phyloP scores from a whole-genome alignment of 2,113 vertebrate species.

The Cochlearius cochlearius region DNA sequence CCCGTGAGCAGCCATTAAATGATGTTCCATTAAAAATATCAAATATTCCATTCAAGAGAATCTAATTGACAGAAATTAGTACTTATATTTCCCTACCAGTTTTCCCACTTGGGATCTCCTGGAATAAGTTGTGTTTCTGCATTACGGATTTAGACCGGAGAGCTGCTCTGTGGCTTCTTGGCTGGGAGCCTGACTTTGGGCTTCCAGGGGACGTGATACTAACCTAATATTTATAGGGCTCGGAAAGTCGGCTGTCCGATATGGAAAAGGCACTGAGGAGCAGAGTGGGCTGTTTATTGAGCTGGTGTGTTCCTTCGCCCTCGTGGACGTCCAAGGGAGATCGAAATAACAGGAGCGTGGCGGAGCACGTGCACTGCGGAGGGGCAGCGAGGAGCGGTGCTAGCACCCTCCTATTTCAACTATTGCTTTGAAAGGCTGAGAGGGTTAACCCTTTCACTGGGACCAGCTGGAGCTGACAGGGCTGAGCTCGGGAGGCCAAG shows the following conservation, averaged over 20 bases:
- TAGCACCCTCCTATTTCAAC: neutral
- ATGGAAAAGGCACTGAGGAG: slow-evolving; percentile 8
- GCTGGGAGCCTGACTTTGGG: neutral
- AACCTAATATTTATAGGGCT: slow-evolving; percentile 21
- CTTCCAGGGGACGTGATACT: neutral
- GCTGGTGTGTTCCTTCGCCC: neutral
- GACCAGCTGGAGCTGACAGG: fast-evolving
- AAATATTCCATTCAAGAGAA: slow-evolving; percentile 23
- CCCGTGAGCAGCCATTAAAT: neutral
- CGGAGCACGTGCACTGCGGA: neutral
- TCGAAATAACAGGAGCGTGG: neutral
- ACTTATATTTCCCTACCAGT: neutral
- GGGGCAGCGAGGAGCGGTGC: neutral
- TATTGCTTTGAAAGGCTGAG: neutral
- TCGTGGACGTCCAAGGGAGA: neutral
- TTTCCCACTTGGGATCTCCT: neutral
- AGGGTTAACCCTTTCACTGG: fast-evolving
- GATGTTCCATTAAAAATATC: slow-evolving; percentile 11
- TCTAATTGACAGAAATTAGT: neutral
- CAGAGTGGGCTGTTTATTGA: neutral
- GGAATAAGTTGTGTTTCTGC: neutral
- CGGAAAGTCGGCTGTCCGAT: neutral
- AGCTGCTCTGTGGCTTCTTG: slow-evolving; percentile 13
- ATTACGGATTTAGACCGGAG: neutral
- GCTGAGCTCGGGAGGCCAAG: fast-evolving